Conservation (phyloP, 2,888 invertebrate genomes). For the Anoncus sp. region DNA sequence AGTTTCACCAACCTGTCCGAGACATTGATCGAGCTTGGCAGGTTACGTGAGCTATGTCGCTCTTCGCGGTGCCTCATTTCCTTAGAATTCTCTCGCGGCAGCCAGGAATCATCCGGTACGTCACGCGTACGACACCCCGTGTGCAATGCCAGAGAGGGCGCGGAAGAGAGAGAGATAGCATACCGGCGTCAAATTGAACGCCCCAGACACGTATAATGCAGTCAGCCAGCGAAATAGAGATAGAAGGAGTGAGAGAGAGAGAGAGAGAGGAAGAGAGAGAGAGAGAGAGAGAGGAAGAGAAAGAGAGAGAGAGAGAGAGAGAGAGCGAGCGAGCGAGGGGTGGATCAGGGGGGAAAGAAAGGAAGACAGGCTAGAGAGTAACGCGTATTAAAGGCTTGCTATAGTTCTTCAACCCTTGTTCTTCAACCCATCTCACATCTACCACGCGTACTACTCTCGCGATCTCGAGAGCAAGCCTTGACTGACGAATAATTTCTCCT, state of each 20-base stretch:
- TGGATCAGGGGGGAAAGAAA: conserved; percentile 3
- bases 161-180: conserved; percentile 6
- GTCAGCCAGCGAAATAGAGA: conserved; percentile 9
- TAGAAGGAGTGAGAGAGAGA: conserved; percentile 9
- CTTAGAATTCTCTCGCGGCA: conserved; percentile 59
- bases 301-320: conserved; percentile 1
- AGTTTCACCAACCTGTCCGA: conserved; percentile 49
- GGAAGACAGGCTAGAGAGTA: conserved; percentile 8
- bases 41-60: conserved; percentile 62
- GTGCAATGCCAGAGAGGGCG: conserved; percentile 23
- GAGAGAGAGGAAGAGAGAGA: background rate
- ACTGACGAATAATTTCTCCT: conserved; percentile 58
- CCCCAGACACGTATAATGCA: conserved; percentile 60
- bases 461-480: conserved; percentile 32
- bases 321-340: background rate
- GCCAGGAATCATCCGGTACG: conserved; percentile 36
- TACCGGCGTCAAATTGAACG: conserved; percentile 59
- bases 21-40: conserved; percentile 64
- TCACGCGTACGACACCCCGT: conserved; percentile 20
- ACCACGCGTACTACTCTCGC: conserved; percentile 15
- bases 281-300: conserved; percentile 8
- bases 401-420: conserved; percentile 31
- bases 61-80: conserved; percentile 65
- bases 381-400: conserved; percentile 51
- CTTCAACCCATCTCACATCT: conserved; percentile 5